phyloP scores from a whole-genome alignment of 2,797 vertebrate species.

The Manis crassicaudata region DNA sequence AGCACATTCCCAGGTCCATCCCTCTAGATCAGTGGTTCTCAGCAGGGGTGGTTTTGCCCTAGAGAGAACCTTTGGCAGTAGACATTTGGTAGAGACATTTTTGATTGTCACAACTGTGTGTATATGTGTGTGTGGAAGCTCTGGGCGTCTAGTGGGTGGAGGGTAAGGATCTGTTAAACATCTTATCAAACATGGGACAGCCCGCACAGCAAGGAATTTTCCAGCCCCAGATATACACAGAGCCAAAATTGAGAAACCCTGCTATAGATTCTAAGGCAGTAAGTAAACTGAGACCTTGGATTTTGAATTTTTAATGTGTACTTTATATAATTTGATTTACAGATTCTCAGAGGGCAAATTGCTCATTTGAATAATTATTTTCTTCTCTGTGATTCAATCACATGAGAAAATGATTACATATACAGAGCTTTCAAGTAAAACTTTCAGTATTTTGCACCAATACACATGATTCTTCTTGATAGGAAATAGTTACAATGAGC shows the following conservation, averaged over 20 bases:
- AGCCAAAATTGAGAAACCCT: neutral
- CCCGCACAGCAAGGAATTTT: neutral
- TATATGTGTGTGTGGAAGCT: neutral
- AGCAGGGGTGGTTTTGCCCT: neutral
- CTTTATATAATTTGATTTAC: neutral
- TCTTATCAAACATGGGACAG: neutral
- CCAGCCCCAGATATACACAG: neutral
- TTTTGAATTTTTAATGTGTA: neutral
- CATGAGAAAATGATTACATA: neutral
- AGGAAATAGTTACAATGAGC: slow-evolving; percentile 31
- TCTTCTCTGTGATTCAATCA: slow-evolving; percentile 4
- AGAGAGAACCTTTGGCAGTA: neutral
- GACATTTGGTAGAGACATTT: neutral
- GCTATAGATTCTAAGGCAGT: neutral
- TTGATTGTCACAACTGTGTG: neutral
- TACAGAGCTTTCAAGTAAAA: neutral
- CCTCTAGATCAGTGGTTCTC: neutral
- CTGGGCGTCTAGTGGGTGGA: neutral
- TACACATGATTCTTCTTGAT: neutral
- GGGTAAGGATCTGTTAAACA: neutral
- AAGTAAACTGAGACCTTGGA: neutral
- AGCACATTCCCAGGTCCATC: neutral
- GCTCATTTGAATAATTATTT: slow-evolving; percentile 38
- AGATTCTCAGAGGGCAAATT: neutral
- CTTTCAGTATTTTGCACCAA: neutral